Evolutionary conservation across 2,797 vertebrate genomes (phyloP), one percentile per base, ranked within the genome.

Genomic region (Gambelia wislizenii): DNA sequence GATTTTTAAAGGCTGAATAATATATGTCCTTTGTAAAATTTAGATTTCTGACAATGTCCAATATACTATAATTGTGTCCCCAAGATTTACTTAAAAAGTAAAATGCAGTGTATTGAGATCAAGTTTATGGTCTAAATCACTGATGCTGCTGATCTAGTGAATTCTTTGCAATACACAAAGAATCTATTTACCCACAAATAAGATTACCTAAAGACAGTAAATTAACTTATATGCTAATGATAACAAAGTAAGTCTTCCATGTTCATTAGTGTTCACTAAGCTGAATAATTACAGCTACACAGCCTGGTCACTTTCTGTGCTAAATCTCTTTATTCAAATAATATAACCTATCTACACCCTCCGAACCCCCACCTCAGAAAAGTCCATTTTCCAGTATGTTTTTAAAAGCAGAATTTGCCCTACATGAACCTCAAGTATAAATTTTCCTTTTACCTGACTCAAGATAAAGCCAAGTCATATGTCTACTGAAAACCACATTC

Each of bases 1-100:
- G 95, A 95, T 95, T 96, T 97, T 95, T 96, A 95, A 92, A 93
- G 93, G 91, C 93, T 93, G 96, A 93, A 93, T 92, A 92, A 78
- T 96, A 96, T 96, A 91, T 93, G 72, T 86, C 86, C 90, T 92
- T 94, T 90, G 78, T 94, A 95, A 97, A 96, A 95, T 95, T 93
- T 95, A 92, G n/a, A 93, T 91, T 92, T 95, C 87, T 93, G 90
- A 91, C 89, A 91, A 83, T 89, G 91, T 94, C 88, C 89, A 82
- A 92, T 95, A 93, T n/a, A n/a, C n/a, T n/a, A n/a, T 77, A 90
- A 93, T 94, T 89, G 94, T 94, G 95, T 69, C 89, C 87, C 85
- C 93, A 93, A 93, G 87, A 84, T 89, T 92, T 89, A 89, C 93
- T 96, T 86, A 95, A 92, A 94, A 96, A 95, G n/a, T 94, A 92